Evolutionary conservation across 2,113 vertebrate species (phyloP).

Genomic region (Vulpes ferrilata): DNA sequence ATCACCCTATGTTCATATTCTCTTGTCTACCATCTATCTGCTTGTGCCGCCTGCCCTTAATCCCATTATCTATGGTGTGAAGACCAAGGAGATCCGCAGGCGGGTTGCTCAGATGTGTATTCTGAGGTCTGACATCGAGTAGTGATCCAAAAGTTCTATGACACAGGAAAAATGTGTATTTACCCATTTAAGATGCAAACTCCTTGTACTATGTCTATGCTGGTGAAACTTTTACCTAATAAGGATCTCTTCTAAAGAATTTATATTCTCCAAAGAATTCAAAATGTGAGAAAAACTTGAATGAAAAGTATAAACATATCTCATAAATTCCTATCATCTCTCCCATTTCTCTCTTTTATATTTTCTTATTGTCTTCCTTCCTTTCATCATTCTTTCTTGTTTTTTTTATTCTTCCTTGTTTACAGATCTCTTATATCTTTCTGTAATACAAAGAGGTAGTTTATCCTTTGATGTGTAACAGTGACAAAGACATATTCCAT

Average conservation of each 20-base stretch:
- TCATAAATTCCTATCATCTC: not conserved
- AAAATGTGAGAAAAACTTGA: not conserved
- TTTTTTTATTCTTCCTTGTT: not conserved
- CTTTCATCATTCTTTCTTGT: not conserved
- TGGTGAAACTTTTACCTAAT: not conserved
- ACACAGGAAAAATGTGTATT: not conserved
- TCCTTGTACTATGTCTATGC: not conserved
- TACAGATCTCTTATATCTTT: not conserved
- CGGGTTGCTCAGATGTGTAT: conserved; percentile 4
- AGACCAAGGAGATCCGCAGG: conserved; percentile 55
- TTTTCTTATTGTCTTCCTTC: not conserved
- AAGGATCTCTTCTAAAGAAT: not conserved
- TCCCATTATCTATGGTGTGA: conserved; percentile 79
- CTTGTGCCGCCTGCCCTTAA: conserved; percentile 79
- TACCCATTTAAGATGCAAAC: not conserved
- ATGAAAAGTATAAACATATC: not conserved
- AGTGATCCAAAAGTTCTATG: not conserved
- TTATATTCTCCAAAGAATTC: not conserved
- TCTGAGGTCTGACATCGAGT: not conserved
- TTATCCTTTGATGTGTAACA: not conserved
- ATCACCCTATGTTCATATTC: conserved; percentile 17
- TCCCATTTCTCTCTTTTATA: not conserved
- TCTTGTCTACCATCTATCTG: conserved; percentile 80
- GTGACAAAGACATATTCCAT: not conserved
- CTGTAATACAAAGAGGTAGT: not conserved